phyloP scores from a whole-genome alignment of 2,888 invertebrate species.

The Lasioglossum leucozonium region DNA sequence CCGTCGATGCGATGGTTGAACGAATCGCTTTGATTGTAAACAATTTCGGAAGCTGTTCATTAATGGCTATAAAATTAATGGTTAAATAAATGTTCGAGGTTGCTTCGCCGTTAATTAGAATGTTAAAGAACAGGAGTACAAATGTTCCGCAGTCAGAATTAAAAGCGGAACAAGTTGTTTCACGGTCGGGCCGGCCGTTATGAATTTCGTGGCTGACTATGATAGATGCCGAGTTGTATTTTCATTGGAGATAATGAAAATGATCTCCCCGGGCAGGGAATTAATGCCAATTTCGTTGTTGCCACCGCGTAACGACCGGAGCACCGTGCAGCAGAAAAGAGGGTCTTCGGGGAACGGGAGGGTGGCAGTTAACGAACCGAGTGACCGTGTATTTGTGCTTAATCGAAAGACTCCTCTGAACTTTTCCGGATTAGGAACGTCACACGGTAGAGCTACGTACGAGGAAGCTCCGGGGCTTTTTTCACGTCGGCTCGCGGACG shows the following conservation, averaged over 20 bases:
- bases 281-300: conserved; percentile 24
- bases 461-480: not conserved
- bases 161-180: not conserved
- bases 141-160: not conserved
- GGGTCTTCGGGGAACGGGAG: not conserved
- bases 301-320: not conserved
- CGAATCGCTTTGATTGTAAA: no score
- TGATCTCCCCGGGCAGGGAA: not conserved
- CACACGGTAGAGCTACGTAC: not conserved
- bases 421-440: conserved; percentile 16
- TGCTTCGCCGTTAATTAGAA: not conserved
- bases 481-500: not conserved
- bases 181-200: not conserved
- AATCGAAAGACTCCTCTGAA: conserved; percentile 11
- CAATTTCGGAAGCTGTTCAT: no score
- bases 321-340: not conserved
- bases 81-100: not conserved
- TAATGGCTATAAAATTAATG: not conserved
- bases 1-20: no score
- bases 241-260: conserved; percentile 11
- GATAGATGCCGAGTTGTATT: not conserved
- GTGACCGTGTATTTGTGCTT: conserved; percentile 16
- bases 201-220: not conserved
- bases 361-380: conserved; percentile 17
- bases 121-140: not conserved